A percentile compares a stretch with the other conserved stretches of the same genome.
phyloP scores from a whole-genome alignment of 1,140 invertebrate genomes.

The Pteromalus puparum region DNA sequence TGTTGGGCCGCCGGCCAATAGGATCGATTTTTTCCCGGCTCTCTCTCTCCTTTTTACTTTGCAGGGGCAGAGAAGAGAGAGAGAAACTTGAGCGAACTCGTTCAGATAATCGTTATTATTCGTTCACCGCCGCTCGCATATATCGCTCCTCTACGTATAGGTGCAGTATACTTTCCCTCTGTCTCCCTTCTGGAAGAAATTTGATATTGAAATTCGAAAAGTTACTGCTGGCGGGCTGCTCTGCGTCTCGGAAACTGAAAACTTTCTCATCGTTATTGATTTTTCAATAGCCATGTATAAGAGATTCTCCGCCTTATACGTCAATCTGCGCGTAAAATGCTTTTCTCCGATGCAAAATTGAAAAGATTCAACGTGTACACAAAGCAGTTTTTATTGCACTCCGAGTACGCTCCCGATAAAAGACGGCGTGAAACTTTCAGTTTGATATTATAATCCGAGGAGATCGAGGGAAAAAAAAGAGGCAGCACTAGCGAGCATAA shows the following conservation, averaged over 20 bases:
- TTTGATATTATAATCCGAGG: background rate
- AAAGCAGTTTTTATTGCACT: background rate
- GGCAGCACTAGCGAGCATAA: background rate
- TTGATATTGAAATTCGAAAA: constrained; percentile 28
- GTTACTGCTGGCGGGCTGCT: background rate
- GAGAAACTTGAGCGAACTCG: background rate
- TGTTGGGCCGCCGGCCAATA: background rate
- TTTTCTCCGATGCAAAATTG: background rate
- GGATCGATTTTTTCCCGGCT: background rate
- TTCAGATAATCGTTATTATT: constrained; percentile 28
- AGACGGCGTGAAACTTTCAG: background rate
- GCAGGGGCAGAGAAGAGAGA: background rate
- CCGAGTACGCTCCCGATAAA: background rate
- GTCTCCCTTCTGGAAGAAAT: background rate
- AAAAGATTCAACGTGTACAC: background rate
- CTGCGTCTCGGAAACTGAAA: background rate
- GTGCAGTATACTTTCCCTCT: background rate
- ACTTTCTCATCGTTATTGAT: constrained; percentile 34
- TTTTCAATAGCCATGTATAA: constrained; percentile 2
- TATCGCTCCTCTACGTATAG: background rate
- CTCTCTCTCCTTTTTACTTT: constrained; percentile 6
- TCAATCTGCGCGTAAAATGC: background rate
- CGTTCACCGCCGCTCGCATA: background rate
- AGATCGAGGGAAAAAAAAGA: background rate
- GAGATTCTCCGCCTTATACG: background rate